Percentiles rank a stretch among this genome's conserved stretches.
These are phyloP conservation scores for Melinopterus prodromus DNA, from an alignment of 2,888 invertebrate genomes.

Conservation along the genomic window DNA sequence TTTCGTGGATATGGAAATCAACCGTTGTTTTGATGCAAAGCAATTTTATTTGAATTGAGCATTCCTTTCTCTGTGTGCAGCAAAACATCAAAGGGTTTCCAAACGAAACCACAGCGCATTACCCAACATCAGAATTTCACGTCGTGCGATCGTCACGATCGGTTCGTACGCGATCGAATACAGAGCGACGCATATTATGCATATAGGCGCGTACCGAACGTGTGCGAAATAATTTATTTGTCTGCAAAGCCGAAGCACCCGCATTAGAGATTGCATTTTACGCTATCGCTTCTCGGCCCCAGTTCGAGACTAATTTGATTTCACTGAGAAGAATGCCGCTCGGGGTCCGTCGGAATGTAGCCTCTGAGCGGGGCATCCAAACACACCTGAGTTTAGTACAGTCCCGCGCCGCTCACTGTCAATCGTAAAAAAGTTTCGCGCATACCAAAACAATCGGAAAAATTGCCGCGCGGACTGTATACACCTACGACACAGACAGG, in stretches of 20 bases:
- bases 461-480: slow-evolving; percentile 52
- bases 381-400: slow-evolving; percentile 62
- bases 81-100: neutral
- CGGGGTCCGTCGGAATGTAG: slow-evolving; percentile 56
- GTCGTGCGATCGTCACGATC: neutral
- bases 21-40: too few relatives aligned
- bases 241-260: slow-evolving; percentile 28
- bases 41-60: too few relatives aligned
- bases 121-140: neutral
- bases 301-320: slow-evolving; percentile 52
- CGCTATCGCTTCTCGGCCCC: slow-evolving; percentile 31
- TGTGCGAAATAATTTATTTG: slow-evolving; percentile 15
- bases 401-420: slow-evolving; percentile 39
- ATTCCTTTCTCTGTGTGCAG: too few relatives aligned
- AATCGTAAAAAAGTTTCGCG: slow-evolving; percentile 19
- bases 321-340: slow-evolving; percentile 60
- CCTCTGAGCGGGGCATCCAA: slow-evolving; percentile 57
- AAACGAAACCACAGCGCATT: neutral
- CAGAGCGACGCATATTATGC: neutral
- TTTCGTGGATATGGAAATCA: too few relatives aligned
- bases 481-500: slow-evolving; percentile 48
- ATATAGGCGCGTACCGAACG: neutral
- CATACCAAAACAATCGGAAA: slow-evolving; percentile 44
- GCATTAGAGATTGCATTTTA: slow-evolving; percentile 30
- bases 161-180: neutral